Evolutionary conservation across 2,797 vertebrate genomes (phyloP).

Genomic region (Chrysocyon brachyurus): DNA sequence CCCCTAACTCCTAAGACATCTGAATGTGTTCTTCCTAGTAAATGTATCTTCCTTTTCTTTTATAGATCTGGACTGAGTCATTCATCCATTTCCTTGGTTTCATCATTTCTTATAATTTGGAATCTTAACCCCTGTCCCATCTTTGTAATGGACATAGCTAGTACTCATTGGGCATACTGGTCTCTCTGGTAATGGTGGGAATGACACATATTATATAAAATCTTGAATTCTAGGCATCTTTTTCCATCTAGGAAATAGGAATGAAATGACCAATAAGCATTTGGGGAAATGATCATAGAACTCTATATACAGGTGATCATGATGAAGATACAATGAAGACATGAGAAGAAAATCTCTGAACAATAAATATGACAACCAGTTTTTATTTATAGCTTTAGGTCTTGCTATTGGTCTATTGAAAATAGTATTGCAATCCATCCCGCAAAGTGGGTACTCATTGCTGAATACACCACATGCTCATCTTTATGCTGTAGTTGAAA

Average conservation of each 20-base stretch:
- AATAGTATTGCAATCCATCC: neutral
- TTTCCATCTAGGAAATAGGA: neutral
- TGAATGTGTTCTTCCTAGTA: neutral
- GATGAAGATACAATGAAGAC: neutral
- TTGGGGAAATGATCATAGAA: neutral
- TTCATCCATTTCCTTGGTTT: neutral
- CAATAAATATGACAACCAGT: neutral
- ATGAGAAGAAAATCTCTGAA: neutral
- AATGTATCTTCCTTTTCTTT: neutral
- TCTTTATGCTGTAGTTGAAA: neutral
- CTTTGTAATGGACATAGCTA: too few relatives aligned
- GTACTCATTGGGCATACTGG: neutral
- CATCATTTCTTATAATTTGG: neutral
- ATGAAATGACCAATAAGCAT: neutral
- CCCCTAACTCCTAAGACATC: neutral
- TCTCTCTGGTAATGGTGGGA: neutral
- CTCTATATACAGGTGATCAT: neutral
- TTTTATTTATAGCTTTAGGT: neutral
- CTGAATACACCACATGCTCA: neutral
- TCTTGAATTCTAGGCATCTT: neutral
- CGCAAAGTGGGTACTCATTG: neutral
- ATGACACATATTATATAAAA: neutral
- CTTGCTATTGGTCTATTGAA: neutral
- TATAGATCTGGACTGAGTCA: neutral
- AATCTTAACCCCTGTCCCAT: neutral